Evolutionary conservation across 2,888 invertebrate genomes (phyloP).

Genomic region (Polydrusus tereticollis): DNA sequence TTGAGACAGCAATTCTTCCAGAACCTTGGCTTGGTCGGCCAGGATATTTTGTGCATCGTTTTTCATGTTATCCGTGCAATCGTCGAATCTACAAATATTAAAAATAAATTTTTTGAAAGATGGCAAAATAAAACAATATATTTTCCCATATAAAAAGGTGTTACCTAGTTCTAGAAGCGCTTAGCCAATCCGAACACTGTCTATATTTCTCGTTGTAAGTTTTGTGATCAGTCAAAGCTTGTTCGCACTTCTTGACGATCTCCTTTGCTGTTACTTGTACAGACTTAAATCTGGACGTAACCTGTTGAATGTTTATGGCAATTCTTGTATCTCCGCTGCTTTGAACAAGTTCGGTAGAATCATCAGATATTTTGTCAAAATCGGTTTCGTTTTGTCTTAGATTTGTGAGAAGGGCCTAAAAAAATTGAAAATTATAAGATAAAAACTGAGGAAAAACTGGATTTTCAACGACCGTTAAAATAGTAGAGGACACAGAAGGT

Average conservation of each 20-base stretch:
- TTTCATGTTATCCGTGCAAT: conserved; percentile 75
- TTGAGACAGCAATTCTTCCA: conserved; percentile 82
- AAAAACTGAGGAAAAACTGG: too few species aligned
- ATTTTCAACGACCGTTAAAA: too few species aligned
- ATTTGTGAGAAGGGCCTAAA: conserved; percentile 81
- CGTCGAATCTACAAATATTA: conserved; percentile 72
- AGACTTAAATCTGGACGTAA: conserved; percentile 90
- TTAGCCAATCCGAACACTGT: conserved; percentile 85
- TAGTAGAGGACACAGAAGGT: conserved; percentile 1
- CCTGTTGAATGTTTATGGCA: conserved; percentile 89
- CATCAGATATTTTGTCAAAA: conserved; percentile 88
- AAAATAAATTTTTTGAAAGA: neutral
- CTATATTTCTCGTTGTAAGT: conserved; percentile 86
- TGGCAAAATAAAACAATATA: too few species aligned
- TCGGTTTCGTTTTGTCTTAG: conserved; percentile 88
- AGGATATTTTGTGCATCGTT: conserved; percentile 78
- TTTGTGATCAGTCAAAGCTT: conserved; percentile 86
- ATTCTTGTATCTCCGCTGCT: conserved; percentile 89
- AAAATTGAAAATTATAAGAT: conserved; percentile 50
- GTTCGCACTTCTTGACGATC: conserved; percentile 92
- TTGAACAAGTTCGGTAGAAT: conserved; percentile 87
- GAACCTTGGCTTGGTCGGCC: conserved; percentile 75
- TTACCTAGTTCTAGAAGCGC: conserved; percentile 80
- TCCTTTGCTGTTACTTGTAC: conserved; percentile 91
- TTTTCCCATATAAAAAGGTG: neutral